These are phyloP conservation scores for Microplitis deprimator DNA, from an alignment of 2,888 invertebrate species.

Conservation along the genomic window DNA sequence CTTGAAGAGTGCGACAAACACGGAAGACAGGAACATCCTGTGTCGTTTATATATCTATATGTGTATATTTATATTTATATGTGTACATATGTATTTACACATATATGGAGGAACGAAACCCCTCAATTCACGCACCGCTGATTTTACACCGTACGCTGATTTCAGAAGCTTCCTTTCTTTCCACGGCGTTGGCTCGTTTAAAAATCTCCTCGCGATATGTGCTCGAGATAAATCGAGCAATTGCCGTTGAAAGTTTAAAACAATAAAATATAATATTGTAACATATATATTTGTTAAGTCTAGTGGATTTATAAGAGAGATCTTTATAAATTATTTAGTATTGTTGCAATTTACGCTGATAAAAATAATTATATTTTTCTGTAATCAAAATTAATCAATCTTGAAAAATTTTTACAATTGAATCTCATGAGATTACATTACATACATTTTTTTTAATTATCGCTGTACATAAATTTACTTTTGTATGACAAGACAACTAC, in stretches of 20 bases:
- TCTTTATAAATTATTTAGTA: constrained; percentile 16
- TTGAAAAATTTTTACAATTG: background rate
- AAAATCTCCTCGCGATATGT: constrained; percentile 36
- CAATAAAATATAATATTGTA: constrained; percentile 1
- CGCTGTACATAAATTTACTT: constrained; percentile 6
- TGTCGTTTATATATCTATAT: constrained; percentile 23
- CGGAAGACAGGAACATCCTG: constrained; percentile 59
- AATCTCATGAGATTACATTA: background rate
- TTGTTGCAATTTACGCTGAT: background rate
- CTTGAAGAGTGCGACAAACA: constrained; percentile 50
- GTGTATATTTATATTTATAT: background rate
- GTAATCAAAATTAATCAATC: background rate
- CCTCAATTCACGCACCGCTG: constrained; percentile 57
- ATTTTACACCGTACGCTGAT: constrained; percentile 65
- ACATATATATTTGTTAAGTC: background rate
- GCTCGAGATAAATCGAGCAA: constrained; percentile 21
- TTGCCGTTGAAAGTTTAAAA: constrained; percentile 9
- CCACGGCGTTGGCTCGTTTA: constrained; percentile 40
- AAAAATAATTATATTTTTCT: background rate
- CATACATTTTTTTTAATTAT: too few species aligned
- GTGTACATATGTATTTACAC: background rate
- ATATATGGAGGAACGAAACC: constrained; percentile 7
- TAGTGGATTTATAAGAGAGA: background rate
- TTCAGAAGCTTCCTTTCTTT: constrained; percentile 63
- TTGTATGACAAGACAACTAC: background rate